Base-by-base conservation (phyloP, 35 echinoderm and acorn worm species). In the Apostichopus parvimensis region DNA sequence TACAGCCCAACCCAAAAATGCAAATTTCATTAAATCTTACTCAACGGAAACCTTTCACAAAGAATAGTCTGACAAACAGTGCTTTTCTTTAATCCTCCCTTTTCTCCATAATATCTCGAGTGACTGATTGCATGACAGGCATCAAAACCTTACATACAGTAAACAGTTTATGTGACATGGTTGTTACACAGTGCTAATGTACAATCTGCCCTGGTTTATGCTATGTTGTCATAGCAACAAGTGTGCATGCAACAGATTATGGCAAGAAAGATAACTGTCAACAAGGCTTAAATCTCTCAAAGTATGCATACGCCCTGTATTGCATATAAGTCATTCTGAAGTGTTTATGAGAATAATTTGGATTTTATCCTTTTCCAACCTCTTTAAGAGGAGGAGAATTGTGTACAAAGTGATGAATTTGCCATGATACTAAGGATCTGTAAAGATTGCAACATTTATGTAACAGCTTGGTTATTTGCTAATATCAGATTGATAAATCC, bases 181-280 rank as follows among this genome's bases (percentile, higher is more conserved):
- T 75, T 75, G 71, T 75, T n/a, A 22, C 71, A 75, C 15, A 75
- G 71, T 75, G 71, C 71, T 75, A 75, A 75, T 75, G 71, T 75
- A 75, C 71, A 22, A 75, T 75, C 71, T 75, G 71, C 71, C 71
- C 71, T 75, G 71, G 71, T 75, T 75, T 75, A 75, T 18, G 14
- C 71, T 75, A n/a, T 22, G 71, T 75, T 22, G 17, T 18, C 71
- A 75, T 75, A 22, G 71, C 71, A 22, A 75, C 71, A 18, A 22
- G 20, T 22, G 34, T 45, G 21, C 15, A 75, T 75, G 71, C 71
- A 75, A 75, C 71, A 18, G 71, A 18, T 75, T 18, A 75, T 21
- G 71, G 18, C 21, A 75, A 61, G 6, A 45, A 45, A 45, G 34
- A 45, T 4, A 75, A 75, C n/a, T 18, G 17, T 75, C 71, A 75